Base-by-base conservation (phyloP, 2,888 invertebrate species). In the Diplolepis rosae region DNA sequence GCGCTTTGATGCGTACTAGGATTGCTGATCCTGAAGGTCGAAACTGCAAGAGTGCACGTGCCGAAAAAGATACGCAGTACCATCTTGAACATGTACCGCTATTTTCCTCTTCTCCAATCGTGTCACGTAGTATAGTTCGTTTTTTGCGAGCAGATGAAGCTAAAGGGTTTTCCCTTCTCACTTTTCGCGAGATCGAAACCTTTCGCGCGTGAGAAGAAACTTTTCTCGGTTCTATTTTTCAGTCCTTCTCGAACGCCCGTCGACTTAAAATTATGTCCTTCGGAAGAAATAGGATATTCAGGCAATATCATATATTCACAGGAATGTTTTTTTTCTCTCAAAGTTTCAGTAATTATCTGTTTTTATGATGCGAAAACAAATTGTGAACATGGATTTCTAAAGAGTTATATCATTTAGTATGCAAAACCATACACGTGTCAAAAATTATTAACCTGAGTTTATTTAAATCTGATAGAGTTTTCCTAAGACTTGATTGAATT, bases 101-200 rank as follows among this genome's bases (percentile, higher is more conserved):
- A 11, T 18, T 22, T 65, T 24, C 67, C 68, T 65, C 67, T 69
- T 77, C 52, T 66, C 42, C 69, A 77, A 73, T 73, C 77, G 54
- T 28, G 70, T 75, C 77, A 77, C 77, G 77, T 77, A 70, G 66
- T 67, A 51, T 50, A 72, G 69, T 68, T 71, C 69, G 71, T 61
- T 77, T 77, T 77, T 75, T 77, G 75, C 72, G 70, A 67, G 74
- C 74, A 73, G 77, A 77, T 75, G 75, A 69, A 73, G 74, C 71
- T 71, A 72, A 69, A 70, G 72, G 74, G 70, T 73, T 77, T 75
- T 68, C 68, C 66, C 69, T 48, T 74, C 72, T 73, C 72, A 65
- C 71, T 73, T 71, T 66, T 51, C 69, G 69, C 65, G 66, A 67
- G 70, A 68, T 54, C 65, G 68, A 22, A 66, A 30, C 35, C 22